Percentiles rank a stretch among this genome's conserved stretches.
Conservation (phyloP, 2,797 vertebrate species). For the Sebastes nivosus region DNA sequence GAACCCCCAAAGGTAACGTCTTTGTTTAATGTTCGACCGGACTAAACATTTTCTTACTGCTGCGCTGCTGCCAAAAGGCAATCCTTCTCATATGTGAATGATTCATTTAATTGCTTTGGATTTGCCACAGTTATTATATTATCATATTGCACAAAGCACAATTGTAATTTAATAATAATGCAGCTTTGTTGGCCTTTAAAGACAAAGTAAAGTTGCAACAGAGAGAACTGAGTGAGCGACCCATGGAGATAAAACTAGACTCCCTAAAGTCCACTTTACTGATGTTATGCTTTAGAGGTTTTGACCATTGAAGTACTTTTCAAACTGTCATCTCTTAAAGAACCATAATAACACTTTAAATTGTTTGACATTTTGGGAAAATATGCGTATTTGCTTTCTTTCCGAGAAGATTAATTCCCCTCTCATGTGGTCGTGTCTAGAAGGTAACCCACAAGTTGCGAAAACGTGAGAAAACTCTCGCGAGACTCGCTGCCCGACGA, state of each 20-base stretch:
- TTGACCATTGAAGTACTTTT: not conserved
- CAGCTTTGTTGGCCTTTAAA: not conserved
- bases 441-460: too few species aligned
- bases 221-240: not conserved
- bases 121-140: not conserved
- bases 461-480: rapidly evolving
- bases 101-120: not conserved
- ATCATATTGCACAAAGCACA: not conserved
- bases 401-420: not conserved
- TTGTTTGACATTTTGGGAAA: not conserved
- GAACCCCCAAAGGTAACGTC: not conserved
- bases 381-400: not conserved
- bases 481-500: too few species aligned
- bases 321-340: not conserved
- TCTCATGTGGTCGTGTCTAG: too few species aligned
- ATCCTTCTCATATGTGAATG: not conserved
- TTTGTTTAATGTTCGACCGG: constrained; percentile 10
- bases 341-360: not conserved
- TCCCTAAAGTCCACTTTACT: not conserved
- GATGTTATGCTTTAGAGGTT: not conserved
- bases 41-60: not conserved
- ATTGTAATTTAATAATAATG: not conserved
- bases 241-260: not conserved
- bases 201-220: not conserved
- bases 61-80: not conserved